phyloP scores from a whole-genome alignment of 35 echinoderm and acorn worm genomes.

The Anneissia japonica region DNA sequence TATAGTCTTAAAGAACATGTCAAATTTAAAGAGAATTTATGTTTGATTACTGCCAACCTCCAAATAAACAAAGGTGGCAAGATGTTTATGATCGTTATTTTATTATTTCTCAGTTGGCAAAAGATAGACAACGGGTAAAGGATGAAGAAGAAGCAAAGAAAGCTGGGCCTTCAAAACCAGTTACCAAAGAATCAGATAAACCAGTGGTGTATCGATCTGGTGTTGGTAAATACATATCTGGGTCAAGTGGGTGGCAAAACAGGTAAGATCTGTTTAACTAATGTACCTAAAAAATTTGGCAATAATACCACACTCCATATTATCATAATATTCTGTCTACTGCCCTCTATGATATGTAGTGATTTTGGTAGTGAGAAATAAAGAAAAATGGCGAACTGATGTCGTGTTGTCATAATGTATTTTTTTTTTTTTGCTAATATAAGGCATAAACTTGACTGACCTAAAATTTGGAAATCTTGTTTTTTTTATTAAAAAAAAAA shows the following conservation, averaged over 20 bases:
- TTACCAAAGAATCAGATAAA: constrained; percentile 53
- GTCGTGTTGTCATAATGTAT: too few species aligned
- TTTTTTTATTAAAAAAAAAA: too few species aligned
- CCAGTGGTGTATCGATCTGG: constrained; percentile 72
- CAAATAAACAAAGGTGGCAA: background rate
- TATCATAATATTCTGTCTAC: too few species aligned
- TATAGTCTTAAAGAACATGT: background rate
- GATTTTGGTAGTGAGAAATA: too few species aligned
- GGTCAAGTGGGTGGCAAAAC: constrained; percentile 17
- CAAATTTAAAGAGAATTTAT: background rate
- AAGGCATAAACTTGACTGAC: too few species aligned
- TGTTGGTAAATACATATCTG: constrained; percentile 89
- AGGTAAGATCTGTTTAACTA: too few species aligned
- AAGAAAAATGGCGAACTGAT: too few species aligned
- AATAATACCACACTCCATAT: too few species aligned
- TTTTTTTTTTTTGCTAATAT: too few species aligned
- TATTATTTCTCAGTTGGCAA: constrained; percentile 40
- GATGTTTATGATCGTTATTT: background rate
- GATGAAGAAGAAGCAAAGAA: constrained; percentile 56
- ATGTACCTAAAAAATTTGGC: too few species aligned
- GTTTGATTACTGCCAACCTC: background rate
- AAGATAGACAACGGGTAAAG: constrained; percentile 61
- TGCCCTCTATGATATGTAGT: too few species aligned
- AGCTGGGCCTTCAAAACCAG: constrained; percentile 20
- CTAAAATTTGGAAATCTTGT: too few species aligned